Percentiles rank a stretch among this genome's conserved stretches.
phyloP scores from a whole-genome alignment of 1,140 invertebrate genomes.

The Cephus cinctus region DNA sequence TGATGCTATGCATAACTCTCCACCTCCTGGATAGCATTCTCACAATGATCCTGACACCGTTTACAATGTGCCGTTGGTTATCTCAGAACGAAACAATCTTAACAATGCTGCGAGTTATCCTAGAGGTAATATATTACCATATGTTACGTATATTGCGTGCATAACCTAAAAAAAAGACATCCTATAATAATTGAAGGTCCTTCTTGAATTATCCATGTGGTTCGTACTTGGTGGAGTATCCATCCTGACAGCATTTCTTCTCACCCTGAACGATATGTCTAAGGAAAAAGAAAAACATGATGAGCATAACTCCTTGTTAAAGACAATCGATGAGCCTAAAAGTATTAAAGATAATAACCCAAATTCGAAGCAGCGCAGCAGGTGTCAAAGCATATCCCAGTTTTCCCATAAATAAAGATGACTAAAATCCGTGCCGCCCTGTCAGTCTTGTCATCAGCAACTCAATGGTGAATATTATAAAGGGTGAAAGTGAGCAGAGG shows the following conservation, averaged over 20 bases:
- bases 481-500: background rate
- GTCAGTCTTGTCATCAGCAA: background rate
- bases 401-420: slow-evolving; percentile 1
- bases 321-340: too few relatives aligned
- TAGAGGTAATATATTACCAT: slow-evolving; percentile 24
- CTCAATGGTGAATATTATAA: background rate
- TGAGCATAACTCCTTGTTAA: too few relatives aligned
- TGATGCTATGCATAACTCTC: slow-evolving; percentile 20
- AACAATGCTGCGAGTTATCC: slow-evolving; percentile 17
- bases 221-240: slow-evolving; percentile 35
- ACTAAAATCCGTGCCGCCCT: slow-evolving; percentile 7
- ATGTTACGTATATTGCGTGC: background rate
- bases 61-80: slow-evolving; percentile 27
- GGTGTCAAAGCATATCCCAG: slow-evolving; percentile 1
- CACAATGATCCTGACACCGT: slow-evolving; percentile 21
- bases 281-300: background rate
- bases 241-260: slow-evolving; percentile 21
- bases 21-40: slow-evolving; percentile 27
- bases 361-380: slow-evolving; percentile 1
- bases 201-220: slow-evolving; percentile 33
- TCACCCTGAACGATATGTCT: slow-evolving; percentile 27
- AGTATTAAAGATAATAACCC: background rate
- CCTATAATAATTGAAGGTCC: slow-evolving; percentile 20
- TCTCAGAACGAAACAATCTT: slow-evolving; percentile 22
- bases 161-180: background rate